phyloP scores from a whole-genome alignment of 2,888 invertebrate genomes.

The Nephrotoma guestfalica region DNA sequence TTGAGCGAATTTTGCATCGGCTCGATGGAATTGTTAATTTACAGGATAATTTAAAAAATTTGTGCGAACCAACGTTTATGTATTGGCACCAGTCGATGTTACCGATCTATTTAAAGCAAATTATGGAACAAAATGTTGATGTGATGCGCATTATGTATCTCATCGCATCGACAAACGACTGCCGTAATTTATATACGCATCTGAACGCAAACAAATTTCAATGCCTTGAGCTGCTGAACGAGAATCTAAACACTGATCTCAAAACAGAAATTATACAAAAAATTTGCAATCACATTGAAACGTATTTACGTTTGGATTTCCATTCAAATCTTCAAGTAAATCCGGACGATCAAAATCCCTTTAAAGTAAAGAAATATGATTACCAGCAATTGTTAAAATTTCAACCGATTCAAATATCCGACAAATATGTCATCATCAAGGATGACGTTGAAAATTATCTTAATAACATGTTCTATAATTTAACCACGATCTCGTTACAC shows the following conservation, averaged over 20 bases:
- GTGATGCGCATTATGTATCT: constrained; percentile 44
- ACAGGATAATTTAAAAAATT: constrained; percentile 38
- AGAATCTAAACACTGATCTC: neutral
- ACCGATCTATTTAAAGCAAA: constrained; percentile 59
- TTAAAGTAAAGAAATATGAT: constrained; percentile 40
- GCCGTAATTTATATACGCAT: constrained; percentile 17
- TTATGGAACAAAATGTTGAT: constrained; percentile 51
- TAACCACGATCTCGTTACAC: constrained; percentile 91
- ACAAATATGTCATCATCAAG: constrained; percentile 45
- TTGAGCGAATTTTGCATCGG: constrained; percentile 47
- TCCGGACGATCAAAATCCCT: constrained; percentile 45
- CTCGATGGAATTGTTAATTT: constrained; percentile 48
- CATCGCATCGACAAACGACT: constrained; percentile 35
- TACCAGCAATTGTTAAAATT: constrained; percentile 44
- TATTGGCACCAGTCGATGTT: constrained; percentile 69
- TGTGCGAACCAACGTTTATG: constrained; percentile 62
- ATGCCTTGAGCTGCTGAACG: neutral
- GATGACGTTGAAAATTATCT: constrained; percentile 72
- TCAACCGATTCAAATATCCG: constrained; percentile 39
- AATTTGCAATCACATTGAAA: constrained; percentile 79
- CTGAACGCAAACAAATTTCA: constrained; percentile 14
- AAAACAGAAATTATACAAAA: constrained; percentile 39
- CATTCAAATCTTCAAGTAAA: constrained; percentile 78
- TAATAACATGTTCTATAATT: constrained; percentile 89
- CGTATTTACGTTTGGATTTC: constrained; percentile 79